Percentiles rank a stretch among this genome's conserved stretches.
These are phyloP conservation scores for Hylaeus volcanicus DNA, from an alignment of 1,140 invertebrate genomes.

Conservation along the genomic window DNA sequence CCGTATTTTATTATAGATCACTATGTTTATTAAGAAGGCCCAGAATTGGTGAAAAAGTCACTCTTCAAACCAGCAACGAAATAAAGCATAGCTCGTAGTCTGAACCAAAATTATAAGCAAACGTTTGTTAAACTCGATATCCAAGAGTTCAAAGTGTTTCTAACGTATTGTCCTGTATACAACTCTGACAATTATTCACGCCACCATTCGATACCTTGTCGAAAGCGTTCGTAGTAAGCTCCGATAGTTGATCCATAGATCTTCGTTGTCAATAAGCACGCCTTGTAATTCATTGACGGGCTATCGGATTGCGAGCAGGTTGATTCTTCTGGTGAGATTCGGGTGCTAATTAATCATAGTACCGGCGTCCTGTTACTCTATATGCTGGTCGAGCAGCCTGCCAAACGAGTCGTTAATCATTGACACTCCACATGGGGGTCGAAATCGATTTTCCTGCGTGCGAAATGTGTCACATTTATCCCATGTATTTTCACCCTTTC, in stretches of 20 bases:
- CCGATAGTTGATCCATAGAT: slow-evolving; percentile 10
- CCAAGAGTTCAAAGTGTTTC: not conserved
- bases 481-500: slow-evolving; percentile 9
- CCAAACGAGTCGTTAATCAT: slow-evolving; percentile 56
- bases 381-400: slow-evolving; percentile 1
- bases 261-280: slow-evolving; percentile 10
- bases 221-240: slow-evolving; percentile 20
- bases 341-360: slow-evolving; percentile 57
- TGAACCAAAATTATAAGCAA: no score
- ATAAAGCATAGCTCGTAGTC: no score
- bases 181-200: not conserved
- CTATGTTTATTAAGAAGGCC: no score
- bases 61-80: no score
- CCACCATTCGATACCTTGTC: slow-evolving; percentile 3
- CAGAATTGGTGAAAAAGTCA: no score
- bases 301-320: slow-evolving; percentile 38
- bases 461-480: slow-evolving; percentile 27
- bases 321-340: slow-evolving; percentile 22
- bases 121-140: not conserved
- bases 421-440: slow-evolving; percentile 38
- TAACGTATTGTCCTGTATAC: not conserved
- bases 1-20: no score
- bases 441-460: slow-evolving; percentile 20
- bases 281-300: slow-evolving; percentile 11
- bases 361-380: slow-evolving; percentile 36